These are phyloP conservation scores for Umimayanthus chanpuru DNA, from an alignment of 92 coral and sea anemone species.

Conservation along the genomic window DNA sequence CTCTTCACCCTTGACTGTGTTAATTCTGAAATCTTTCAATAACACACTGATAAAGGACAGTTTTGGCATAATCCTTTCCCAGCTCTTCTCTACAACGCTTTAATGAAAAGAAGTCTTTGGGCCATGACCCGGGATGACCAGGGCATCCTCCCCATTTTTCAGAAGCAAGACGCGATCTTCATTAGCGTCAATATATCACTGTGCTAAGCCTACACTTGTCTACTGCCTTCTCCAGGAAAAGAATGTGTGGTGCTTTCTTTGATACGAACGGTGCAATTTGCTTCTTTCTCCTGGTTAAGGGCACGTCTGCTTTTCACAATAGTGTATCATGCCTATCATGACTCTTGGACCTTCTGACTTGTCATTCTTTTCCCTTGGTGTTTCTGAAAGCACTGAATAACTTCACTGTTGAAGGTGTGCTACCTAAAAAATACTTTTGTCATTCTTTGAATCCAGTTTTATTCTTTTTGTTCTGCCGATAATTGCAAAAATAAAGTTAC, in stretches of 20 bases:
- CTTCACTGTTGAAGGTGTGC: slow-evolving; percentile 57
- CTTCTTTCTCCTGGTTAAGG: not conserved
- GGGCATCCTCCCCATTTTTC: too few species aligned
- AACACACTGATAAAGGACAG: slow-evolving; percentile 58
- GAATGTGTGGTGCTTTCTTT: too few species aligned
- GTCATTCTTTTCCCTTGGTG: slow-evolving; percentile 70
- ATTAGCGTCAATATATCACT: too few species aligned
- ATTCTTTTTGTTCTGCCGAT: too few species aligned
- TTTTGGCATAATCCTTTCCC: slow-evolving; percentile 65
- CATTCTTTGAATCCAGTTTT: slow-evolving; percentile 48
- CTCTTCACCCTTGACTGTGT: slow-evolving; percentile 40
- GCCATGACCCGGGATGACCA: slow-evolving; percentile 43
- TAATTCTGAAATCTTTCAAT: slow-evolving; percentile 52
- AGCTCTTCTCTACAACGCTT: slow-evolving; percentile 57
- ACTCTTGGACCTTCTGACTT: slow-evolving; percentile 60
- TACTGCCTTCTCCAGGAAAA: too few species aligned
- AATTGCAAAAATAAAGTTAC: too few species aligned
- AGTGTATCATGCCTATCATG: slow-evolving; percentile 63
- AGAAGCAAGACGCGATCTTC: too few species aligned
- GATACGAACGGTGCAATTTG: too few species aligned
- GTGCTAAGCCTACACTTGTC: too few species aligned
- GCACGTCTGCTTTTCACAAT: slow-evolving; percentile 45
- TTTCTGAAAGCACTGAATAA: too few species aligned
- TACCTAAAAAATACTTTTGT: slow-evolving; percentile 50
- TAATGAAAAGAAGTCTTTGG: slow-evolving; percentile 53